Conservation (phyloP, 2,888 invertebrate genomes). For the Blomia tropicalis region DNA sequence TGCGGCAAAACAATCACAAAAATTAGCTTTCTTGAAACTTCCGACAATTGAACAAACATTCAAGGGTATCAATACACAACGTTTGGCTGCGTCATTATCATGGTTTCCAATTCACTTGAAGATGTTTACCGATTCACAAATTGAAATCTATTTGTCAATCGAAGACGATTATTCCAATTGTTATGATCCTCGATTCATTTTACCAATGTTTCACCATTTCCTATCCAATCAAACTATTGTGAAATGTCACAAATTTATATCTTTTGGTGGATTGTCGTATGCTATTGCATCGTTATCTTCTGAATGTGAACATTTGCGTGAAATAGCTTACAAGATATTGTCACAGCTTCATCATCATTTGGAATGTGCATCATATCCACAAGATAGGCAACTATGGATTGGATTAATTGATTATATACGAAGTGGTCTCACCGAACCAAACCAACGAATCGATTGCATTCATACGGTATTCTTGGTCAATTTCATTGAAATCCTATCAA, state of each 20-base stretch:
- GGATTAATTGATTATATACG: slow-evolving; percentile 21
- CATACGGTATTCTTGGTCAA: slow-evolving; percentile 9
- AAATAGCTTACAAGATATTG: slow-evolving; percentile 14
- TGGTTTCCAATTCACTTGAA: slow-evolving; percentile 18
- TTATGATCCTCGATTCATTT: slow-evolving; percentile 21
- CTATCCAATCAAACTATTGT: slow-evolving; percentile 15
- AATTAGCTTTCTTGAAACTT: slow-evolving; percentile 16
- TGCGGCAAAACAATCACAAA: slow-evolving; percentile 15
- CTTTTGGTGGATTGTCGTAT: slow-evolving; percentile 14
- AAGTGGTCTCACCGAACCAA: slow-evolving; percentile 17
- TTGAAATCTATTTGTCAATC: neutral
- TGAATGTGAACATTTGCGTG: slow-evolving; percentile 12
- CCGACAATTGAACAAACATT: slow-evolving; percentile 21
- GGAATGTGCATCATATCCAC: slow-evolving; percentile 14
- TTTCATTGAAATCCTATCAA: slow-evolving; percentile 17
- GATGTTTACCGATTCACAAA: neutral
- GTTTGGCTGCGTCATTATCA: slow-evolving; percentile 1
- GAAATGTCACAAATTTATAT: slow-evolving; percentile 21
- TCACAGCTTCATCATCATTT: slow-evolving; percentile 1
- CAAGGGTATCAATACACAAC: neutral
- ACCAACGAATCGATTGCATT: slow-evolving; percentile 5
- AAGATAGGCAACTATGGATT: slow-evolving; percentile 19
- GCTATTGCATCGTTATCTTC: slow-evolving; percentile 14
- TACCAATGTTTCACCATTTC: slow-evolving; percentile 19
- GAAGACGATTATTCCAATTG: neutral